Conservation (phyloP, 1,140 invertebrate species). For the Drosophila hydei region DNA sequence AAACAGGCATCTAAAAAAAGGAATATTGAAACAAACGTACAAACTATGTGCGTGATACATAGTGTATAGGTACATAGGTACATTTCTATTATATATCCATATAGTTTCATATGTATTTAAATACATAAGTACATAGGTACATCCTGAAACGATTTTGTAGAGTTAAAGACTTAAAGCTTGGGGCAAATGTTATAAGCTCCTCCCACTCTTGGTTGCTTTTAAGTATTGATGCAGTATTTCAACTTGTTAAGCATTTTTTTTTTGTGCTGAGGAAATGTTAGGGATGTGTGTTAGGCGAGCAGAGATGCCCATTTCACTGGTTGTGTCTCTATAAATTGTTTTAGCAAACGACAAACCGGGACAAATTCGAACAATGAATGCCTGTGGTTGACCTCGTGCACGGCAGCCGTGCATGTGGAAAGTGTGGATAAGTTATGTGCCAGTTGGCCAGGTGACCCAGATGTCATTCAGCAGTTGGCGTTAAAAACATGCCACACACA, state of each 20-base stretch:
- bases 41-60: no score
- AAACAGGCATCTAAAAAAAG: no score
- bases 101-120: no score
- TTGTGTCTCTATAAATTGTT: conserved; percentile 14
- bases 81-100: no score
- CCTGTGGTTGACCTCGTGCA: conserved; percentile 9
- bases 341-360: not conserved
- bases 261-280: not conserved
- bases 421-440: conserved; percentile 55
- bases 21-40: no score
- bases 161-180: no score
- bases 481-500: conserved; percentile 67
- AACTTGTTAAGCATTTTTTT: not conserved
- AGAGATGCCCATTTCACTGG: not conserved
- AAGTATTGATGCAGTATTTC: no score
- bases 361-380: conserved; percentile 32
- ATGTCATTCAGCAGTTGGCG: conserved; percentile 71
- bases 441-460: conserved; percentile 71
- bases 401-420: conserved; percentile 4
- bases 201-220: no score
- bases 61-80: no score
- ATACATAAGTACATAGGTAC: no score
- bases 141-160: no score
- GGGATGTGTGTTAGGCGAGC: not conserved
- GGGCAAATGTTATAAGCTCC: no score